Percentiles rank a stretch among this genome's conserved stretches.
phyloP scores from a whole-genome alignment of 2,888 invertebrate genomes.

The Drosophila leonis region DNA sequence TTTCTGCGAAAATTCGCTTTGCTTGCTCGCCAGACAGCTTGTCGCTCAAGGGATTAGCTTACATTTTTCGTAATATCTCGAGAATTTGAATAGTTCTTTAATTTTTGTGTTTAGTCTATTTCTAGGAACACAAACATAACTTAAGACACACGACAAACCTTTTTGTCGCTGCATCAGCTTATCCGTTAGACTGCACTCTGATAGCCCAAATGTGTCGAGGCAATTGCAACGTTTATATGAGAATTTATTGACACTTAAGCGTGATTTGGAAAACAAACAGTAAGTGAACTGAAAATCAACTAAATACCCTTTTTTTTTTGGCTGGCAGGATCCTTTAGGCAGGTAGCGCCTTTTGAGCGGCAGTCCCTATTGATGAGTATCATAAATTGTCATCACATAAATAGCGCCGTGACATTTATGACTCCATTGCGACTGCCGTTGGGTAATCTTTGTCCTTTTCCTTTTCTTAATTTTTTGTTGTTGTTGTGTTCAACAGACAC shows the following conservation, averaged over 20 bases:
- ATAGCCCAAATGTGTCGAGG: constrained; percentile 62
- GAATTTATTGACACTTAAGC: constrained; percentile 77
- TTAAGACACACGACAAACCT: constrained; percentile 45
- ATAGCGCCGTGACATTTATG: constrained; percentile 82
- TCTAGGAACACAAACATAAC: constrained; percentile 56
- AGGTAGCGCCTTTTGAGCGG: constrained; percentile 35
- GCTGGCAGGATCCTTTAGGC: constrained; percentile 8
- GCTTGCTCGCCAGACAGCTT: constrained; percentile 42
- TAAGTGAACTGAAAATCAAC: constrained; percentile 2
- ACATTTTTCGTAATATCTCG: not conserved
- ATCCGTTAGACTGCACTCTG: constrained; percentile 44
- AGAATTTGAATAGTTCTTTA: not conserved
- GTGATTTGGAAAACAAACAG: constrained; percentile 57
- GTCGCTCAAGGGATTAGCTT: constrained; percentile 38
- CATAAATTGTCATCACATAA: constrained; percentile 83
- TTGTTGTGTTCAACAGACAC: constrained; percentile 25
- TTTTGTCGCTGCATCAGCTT: constrained; percentile 34
- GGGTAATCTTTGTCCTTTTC: constrained; percentile 57
- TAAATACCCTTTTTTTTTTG: constrained; percentile 16
- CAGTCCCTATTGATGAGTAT: constrained; percentile 61
- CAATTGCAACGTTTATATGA: constrained; percentile 70
- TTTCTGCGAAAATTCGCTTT: constrained; percentile 46
- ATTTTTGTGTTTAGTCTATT: constrained; percentile 12
- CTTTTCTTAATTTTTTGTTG: not conserved
- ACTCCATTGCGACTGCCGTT: constrained; percentile 69